phyloP scores from a whole-genome alignment of 1,140 invertebrate species.

The Musca vetustissima region DNA sequence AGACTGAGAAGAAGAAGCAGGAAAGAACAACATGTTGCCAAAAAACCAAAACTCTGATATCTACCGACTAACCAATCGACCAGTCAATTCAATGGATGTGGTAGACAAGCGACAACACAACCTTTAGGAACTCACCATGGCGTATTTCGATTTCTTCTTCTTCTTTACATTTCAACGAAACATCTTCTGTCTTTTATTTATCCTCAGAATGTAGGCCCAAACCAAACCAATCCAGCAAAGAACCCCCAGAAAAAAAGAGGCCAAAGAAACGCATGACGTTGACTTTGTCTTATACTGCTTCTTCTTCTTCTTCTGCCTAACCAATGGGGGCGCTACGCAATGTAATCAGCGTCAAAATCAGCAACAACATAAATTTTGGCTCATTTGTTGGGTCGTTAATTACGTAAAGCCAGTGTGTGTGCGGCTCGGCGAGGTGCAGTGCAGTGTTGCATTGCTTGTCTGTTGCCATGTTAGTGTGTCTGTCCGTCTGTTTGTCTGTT shows the following conservation, averaged over 20 bases:
- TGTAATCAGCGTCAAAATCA: constrained; percentile 22
- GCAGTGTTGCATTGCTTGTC: too few relatives aligned
- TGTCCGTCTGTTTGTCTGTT: neutral
- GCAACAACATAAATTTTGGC: constrained; percentile 22
- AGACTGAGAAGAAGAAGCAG: too few relatives aligned
- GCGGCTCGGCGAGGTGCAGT: too few relatives aligned
- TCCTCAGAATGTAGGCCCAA: neutral
- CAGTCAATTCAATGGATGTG: too few relatives aligned
- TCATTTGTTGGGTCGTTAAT: constrained; percentile 23
- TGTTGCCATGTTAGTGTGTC: neutral
- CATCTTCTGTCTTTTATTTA: too few relatives aligned
- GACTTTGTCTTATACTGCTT: too few relatives aligned
- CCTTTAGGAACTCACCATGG: neutral
- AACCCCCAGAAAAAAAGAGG: neutral
- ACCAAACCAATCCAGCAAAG: neutral
- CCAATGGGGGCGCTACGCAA: constrained; percentile 21
- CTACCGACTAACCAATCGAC: too few relatives aligned
- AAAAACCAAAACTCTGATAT: neutral
- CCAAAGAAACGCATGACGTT: neutral
- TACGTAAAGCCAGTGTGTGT: constrained; percentile 11
- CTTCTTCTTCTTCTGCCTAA: too few relatives aligned
- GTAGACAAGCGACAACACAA: too few relatives aligned
- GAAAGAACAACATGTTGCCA: constrained; percentile 16
- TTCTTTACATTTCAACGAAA: neutral
- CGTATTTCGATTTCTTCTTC: neutral